phyloP scores from a whole-genome alignment of 2,797 vertebrate genomes.

The Aselliscus stoliczkanus region DNA sequence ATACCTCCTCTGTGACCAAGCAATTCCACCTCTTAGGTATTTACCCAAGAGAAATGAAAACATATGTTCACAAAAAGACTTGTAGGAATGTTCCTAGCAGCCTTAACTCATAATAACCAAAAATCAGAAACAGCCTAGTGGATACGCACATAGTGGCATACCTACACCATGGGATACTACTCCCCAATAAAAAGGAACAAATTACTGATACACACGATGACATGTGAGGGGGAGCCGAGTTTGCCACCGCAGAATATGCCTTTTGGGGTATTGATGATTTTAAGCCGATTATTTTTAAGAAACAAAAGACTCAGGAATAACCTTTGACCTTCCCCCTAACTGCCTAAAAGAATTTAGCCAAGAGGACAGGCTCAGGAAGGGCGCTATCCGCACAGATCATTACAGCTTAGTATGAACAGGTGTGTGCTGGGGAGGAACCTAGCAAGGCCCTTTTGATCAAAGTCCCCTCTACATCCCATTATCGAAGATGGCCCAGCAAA shows the following conservation, averaged over 20 bases:
- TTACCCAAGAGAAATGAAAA: background rate
- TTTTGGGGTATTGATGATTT: background rate
- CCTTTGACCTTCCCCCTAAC: too few species aligned
- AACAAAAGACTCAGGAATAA: background rate
- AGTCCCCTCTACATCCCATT: background rate
- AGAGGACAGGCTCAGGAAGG: too few species aligned
- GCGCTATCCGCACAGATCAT: too few species aligned
- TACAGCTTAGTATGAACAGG: too few species aligned
- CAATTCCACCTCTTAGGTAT: background rate
- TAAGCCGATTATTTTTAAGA: background rate
- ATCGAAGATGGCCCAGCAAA: background rate
- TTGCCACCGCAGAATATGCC: background rate
- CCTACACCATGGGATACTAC: background rate
- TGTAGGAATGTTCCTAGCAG: background rate
- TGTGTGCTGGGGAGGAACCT: too few species aligned
- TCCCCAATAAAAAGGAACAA: background rate
- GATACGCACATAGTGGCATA: rapidly evolving
- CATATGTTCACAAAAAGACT: background rate
- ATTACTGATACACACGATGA: background rate
- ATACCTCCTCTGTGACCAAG: background rate
- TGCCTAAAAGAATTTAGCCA: too few species aligned
- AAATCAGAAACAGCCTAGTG: background rate
- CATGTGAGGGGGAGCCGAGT: background rate
- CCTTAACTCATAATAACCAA: background rate
- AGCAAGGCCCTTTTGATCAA: background rate